Evolutionary conservation across 2,888 invertebrate species (phyloP).

Genomic region (Stegana nigrithorax): DNA sequence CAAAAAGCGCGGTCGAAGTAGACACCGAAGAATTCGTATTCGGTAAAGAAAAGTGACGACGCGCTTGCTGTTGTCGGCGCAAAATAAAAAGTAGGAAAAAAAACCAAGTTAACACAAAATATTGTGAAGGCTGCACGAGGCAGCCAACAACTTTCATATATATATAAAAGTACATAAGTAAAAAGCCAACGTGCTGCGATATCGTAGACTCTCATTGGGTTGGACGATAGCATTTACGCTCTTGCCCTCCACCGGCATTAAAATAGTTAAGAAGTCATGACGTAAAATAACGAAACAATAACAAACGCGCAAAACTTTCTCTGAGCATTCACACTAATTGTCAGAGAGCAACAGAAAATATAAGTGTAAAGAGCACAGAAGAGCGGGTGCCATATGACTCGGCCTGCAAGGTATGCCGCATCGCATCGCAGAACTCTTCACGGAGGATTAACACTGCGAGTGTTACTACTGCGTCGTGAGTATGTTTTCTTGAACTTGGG

Average conservation of each 20-base stretch:
- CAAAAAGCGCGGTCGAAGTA: conserved; percentile 1
- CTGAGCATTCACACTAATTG: conserved; percentile 41
- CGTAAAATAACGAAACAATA: conserved; percentile 59
- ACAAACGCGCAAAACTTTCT: conserved; percentile 58
- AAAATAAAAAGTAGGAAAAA: no score
- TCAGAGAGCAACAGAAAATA: conserved; percentile 12
- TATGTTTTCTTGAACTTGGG: no score
- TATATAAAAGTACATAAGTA: conserved; percentile 20
- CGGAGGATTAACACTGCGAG: no score
- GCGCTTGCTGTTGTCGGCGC: no score
- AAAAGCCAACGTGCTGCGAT: conserved; percentile 23
- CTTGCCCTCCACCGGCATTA: conserved; percentile 27
- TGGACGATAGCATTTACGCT: neutral
- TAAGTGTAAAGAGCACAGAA: no score
- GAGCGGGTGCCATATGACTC: no score
- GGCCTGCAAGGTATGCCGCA: no score
- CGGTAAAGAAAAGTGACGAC: neutral
- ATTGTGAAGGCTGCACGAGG: neutral
- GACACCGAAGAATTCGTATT: neutral
- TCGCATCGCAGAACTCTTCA: no score
- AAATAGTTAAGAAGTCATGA: conserved; percentile 26
- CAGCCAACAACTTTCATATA: no score
- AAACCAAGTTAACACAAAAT: no score
- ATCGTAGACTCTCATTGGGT: neutral
- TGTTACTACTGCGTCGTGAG: no score